phyloP scores from a whole-genome alignment of 2,888 invertebrate species.

The Apodemia zela region DNA sequence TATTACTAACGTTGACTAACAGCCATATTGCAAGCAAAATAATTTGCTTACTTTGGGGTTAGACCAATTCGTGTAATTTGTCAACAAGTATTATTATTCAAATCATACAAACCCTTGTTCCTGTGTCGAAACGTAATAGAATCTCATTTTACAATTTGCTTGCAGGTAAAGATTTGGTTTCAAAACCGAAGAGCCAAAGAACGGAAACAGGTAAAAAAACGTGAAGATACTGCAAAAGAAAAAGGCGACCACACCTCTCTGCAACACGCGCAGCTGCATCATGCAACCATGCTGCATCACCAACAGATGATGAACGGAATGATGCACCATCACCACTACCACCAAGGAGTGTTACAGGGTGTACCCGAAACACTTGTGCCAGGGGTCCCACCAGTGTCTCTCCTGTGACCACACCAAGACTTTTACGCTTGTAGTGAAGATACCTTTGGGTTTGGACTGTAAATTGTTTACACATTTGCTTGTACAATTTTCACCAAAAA shows the following conservation, averaged over 20 bases:
- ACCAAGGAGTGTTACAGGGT: constrained; percentile 74
- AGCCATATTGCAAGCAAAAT: too few relatives aligned
- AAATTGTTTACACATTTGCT: not conserved
- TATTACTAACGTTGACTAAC: too few relatives aligned
- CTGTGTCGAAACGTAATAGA: not conserved
- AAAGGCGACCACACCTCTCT: constrained; percentile 76
- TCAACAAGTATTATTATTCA: too few relatives aligned
- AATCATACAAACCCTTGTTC: too few relatives aligned
- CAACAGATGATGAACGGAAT: constrained; percentile 79
- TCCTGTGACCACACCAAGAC: constrained; percentile 73
- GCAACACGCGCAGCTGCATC: constrained; percentile 75
- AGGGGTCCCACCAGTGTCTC: constrained; percentile 67
- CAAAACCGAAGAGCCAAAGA: constrained; percentile 97
- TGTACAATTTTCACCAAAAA: constrained; percentile 15
- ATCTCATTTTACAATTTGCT: constrained; percentile 22
- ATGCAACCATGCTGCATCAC: constrained; percentile 75
- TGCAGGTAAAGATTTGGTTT: constrained; percentile 89
- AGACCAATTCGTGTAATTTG: too few relatives aligned
- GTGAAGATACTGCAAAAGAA: constrained; percentile 85
- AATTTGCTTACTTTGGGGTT: too few relatives aligned
- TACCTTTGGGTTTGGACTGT: constrained; percentile 27
- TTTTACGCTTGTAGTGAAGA: constrained; percentile 50
- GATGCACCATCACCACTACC: constrained; percentile 76
- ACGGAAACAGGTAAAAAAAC: constrained; percentile 92
- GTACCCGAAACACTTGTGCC: constrained; percentile 73